Evolutionary conservation across 2,113 vertebrate species (phyloP).

Genomic region (Oncorhynchus nerka): DNA sequence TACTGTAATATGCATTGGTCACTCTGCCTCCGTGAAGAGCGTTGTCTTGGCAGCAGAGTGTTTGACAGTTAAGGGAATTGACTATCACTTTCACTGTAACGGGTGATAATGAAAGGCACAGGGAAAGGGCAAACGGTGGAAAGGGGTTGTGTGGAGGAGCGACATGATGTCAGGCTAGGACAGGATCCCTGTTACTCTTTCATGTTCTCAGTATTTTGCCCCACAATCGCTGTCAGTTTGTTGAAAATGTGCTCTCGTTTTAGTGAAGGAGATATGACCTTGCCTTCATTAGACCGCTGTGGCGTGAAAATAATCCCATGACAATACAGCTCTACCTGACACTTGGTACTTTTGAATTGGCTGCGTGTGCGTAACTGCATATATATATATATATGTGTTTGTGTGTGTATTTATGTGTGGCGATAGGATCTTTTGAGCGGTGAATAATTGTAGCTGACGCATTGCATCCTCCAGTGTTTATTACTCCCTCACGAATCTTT

Average conservation of each 20-base stretch:
- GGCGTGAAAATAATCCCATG: background rate
- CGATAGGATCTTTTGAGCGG: background rate
- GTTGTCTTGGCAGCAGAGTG: background rate
- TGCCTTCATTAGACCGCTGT: background rate
- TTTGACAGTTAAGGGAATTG: background rate
- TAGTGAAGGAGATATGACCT: background rate
- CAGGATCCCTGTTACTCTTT: background rate
- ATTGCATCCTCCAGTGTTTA: background rate
- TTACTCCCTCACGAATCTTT: background rate
- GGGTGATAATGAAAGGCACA: background rate
- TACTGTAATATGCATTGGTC: background rate
- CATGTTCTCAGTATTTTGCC: background rate
- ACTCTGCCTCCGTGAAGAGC: background rate
- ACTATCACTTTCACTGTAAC: background rate
- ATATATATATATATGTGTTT: no score
- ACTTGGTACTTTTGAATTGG: background rate
- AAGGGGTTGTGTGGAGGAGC: background rate
- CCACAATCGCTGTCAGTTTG: background rate
- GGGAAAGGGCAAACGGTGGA: background rate
- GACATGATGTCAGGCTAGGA: background rate
- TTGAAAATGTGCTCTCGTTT: background rate
- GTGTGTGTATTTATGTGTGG: background rate
- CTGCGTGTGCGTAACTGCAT: background rate
- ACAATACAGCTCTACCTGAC: background rate
- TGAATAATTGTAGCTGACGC: background rate